A percentile compares a stretch with the other conserved stretches of the same genome.
These are phyloP conservation scores for Melanaphis sacchari DNA, from an alignment of 1,140 invertebrate species.

Conservation along the genomic window DNA sequence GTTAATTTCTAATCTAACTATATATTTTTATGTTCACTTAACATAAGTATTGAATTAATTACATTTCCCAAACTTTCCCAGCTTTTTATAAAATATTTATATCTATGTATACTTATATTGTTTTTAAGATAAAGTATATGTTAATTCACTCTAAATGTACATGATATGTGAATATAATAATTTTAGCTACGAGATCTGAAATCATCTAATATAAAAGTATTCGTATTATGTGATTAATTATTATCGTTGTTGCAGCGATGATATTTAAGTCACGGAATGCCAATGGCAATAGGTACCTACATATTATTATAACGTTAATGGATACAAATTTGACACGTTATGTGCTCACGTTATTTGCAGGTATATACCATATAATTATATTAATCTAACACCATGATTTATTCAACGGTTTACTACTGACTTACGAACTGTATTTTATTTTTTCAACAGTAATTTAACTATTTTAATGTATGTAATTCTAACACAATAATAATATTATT, in stretches of 20 bases:
- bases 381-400: not conserved
- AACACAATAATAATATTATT: not conserved
- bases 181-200: not conserved
- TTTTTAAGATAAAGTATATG: not conserved
- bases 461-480: not conserved
- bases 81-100: not conserved
- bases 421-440: not conserved
- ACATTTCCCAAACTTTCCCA: not conserved
- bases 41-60: not conserved
- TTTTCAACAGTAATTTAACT: not conserved
- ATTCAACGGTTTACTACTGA: not conserved
- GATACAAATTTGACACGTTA: conserved; percentile 16
- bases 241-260: not conserved
- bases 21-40: not conserved
- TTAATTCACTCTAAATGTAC: not conserved
- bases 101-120: not conserved
- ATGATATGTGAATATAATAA: not conserved
- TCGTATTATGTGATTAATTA: not conserved
- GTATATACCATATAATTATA: not conserved
- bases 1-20: not conserved
- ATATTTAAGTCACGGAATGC: not conserved
- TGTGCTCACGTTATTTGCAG: not conserved
- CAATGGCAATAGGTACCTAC: not conserved
- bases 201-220: not conserved
- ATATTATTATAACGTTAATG: not conserved